Conservation (phyloP, 1,140 invertebrate genomes). For the Caenorhabditis latens region DNA sequence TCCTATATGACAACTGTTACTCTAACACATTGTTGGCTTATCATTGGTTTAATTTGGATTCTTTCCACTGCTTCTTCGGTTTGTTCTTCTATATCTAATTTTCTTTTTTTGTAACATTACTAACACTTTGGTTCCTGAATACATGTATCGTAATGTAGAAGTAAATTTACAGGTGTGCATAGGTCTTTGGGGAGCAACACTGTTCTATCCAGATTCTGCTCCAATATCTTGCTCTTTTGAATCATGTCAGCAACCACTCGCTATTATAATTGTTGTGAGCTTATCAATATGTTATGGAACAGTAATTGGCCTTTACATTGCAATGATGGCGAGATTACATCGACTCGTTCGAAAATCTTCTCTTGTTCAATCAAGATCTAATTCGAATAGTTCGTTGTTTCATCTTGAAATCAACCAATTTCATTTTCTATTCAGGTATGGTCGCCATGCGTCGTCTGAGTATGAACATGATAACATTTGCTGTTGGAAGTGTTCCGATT, state of each 20-base stretch:
- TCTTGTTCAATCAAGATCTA: neutral
- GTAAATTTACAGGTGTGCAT: conserved; percentile 63
- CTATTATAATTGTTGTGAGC: conserved; percentile 63
- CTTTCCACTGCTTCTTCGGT: conserved; percentile 48
- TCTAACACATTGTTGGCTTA: conserved; percentile 61
- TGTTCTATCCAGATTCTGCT: conserved; percentile 71
- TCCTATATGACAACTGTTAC: conserved; percentile 66
- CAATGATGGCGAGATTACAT: conserved; percentile 39
- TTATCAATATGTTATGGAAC: conserved; percentile 60
- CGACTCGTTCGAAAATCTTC: conserved; percentile 41
- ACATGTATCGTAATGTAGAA: too few relatives aligned
- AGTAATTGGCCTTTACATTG: conserved; percentile 63
- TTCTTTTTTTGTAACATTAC: neutral
- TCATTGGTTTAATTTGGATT: conserved; percentile 48
- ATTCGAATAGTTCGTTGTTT: neutral
- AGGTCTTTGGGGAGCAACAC: conserved; percentile 68
- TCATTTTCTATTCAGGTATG: conserved; percentile 58
- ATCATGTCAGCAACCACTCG: conserved; percentile 67
- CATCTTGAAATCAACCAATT: neutral
- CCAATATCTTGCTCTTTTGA: conserved; percentile 66
- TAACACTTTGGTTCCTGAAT: too few relatives aligned
- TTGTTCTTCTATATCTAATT: neutral
- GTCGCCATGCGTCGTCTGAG: conserved; percentile 67
- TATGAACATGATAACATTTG: conserved; percentile 68
- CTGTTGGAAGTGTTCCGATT: conserved; percentile 66